phyloP scores from a whole-genome alignment of 2,113 vertebrate species.

The Glaucomys volans region DNA sequence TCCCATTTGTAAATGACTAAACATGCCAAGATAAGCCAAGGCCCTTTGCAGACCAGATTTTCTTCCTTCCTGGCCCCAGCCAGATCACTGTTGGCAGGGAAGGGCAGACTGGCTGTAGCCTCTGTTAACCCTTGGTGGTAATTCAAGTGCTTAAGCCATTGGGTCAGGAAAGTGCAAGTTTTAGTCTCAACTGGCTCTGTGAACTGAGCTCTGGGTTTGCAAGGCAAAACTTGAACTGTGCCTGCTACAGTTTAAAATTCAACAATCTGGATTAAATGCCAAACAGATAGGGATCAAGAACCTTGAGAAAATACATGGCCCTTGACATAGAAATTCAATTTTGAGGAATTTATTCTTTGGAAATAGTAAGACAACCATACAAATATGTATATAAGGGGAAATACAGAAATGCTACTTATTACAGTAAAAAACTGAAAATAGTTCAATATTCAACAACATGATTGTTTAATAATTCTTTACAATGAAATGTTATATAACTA shows the following conservation, averaged over 20 bases:
- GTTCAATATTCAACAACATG: slow-evolving; percentile 2
- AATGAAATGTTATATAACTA: neutral
- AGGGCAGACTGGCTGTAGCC: neutral
- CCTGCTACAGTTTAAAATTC: neutral
- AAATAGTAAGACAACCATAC: neutral
- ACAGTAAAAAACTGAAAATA: slow-evolving; percentile 6
- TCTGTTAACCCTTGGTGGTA: slow-evolving; percentile 30
- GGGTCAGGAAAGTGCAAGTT: slow-evolving; percentile 11
- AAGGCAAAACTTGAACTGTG: neutral
- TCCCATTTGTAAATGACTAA: slow-evolving; percentile 47
- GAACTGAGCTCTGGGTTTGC: neutral
- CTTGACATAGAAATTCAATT: neutral
- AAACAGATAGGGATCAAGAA: neutral
- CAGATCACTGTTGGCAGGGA: neutral
- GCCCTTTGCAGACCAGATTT: neutral
- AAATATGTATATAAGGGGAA: neutral
- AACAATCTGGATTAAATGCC: neutral
- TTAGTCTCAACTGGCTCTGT: neutral
- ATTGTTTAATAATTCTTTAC: neutral
- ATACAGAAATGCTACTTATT: slow-evolving; percentile 8
- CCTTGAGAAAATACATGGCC: neutral
- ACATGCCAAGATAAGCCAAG: slow-evolving; percentile 52
- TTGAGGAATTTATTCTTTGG: neutral
- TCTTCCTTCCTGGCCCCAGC: slow-evolving; percentile 6
- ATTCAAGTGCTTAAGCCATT: neutral